Evolutionary conservation across 2,797 vertebrate genomes (phyloP).

Genomic region (Phrynocephalus forsythii): DNA sequence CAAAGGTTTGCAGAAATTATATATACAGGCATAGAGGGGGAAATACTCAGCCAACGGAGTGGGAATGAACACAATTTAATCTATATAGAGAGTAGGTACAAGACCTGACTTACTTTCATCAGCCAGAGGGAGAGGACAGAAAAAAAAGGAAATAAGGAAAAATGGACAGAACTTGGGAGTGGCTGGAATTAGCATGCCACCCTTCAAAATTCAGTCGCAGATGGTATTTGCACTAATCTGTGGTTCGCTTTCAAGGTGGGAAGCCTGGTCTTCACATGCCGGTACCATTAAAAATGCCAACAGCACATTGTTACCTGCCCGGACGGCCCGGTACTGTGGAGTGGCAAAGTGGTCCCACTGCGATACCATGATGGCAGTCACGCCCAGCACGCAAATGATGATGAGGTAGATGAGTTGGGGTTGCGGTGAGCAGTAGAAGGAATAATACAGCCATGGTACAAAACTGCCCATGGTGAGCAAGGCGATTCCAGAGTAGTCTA

Average conservation of each 20-base stretch:
- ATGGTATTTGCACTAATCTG: too few relatives aligned
- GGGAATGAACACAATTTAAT: too few relatives aligned
- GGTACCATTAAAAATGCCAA: not conserved
- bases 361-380: constrained; percentile 53
- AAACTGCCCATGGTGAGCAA: constrained; percentile 63
- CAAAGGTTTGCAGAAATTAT: not conserved
- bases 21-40: too few relatives aligned
- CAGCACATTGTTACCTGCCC: constrained; percentile 40
- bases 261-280: not conserved
- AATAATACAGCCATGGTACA: constrained; percentile 61
- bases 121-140: not conserved
- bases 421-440: constrained; percentile 61
- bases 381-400: constrained; percentile 56
- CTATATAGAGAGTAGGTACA: not conserved
- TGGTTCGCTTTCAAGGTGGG: not conserved
- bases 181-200: not conserved
- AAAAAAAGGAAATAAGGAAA: not conserved
- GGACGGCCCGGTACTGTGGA: constrained; percentile 50
- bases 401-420: constrained; percentile 60
- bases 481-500: constrained; percentile 62
- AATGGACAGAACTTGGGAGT: not conserved
- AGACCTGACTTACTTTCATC: not conserved
- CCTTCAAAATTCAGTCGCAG: not conserved
- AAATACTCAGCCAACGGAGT: too few relatives aligned
- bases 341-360: constrained; percentile 59